A percentile compares a stretch with the other conserved stretches of the same genome.
These are phyloP conservation scores for Hyalella azteca DNA, from an alignment of 2,888 invertebrate species.

Conservation along the genomic window DNA sequence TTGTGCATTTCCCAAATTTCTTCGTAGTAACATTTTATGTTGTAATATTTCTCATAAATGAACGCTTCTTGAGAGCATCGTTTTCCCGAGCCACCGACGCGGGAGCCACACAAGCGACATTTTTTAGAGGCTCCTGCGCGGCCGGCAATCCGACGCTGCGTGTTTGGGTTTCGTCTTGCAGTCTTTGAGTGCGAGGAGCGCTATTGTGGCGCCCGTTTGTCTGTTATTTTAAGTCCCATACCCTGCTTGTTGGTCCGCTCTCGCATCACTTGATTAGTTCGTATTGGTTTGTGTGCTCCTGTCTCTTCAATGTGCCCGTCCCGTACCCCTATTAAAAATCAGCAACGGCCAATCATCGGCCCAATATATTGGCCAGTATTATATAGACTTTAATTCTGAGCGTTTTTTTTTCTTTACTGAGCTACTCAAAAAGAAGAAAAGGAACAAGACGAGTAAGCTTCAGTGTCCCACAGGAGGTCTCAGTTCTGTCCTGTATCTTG, in stretches of 20 bases:
- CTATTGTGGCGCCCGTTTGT: neutral
- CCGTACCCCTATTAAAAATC: too few relatives aligned
- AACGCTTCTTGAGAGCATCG: too few relatives aligned
- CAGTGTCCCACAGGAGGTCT: neutral
- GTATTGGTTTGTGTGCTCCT: conserved; percentile 27
- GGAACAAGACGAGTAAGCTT: neutral
- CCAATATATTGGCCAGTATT: too few relatives aligned
- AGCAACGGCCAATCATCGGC: too few relatives aligned
- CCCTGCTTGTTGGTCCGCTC: neutral
- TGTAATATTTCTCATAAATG: too few relatives aligned
- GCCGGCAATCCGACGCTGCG: conserved; percentile 20
- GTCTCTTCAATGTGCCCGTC: conserved; percentile 31
- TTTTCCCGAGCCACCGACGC: too few relatives aligned
- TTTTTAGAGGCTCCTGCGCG: conserved; percentile 3
- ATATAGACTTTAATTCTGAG: too few relatives aligned
- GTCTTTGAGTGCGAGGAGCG: neutral
- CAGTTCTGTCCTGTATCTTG: conserved; percentile 10
- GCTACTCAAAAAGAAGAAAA: conserved; percentile 13
- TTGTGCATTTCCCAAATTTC: too few relatives aligned
- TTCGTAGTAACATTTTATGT: too few relatives aligned
- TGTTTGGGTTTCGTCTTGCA: conserved; percentile 36
- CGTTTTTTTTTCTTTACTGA: neutral
- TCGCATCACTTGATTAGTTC: conserved; percentile 20
- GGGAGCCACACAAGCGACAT: neutral
- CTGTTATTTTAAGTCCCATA: conserved; percentile 26